A percentile compares a stretch with the other conserved stretches of the same genome.
Evolutionary conservation across 2,888 invertebrate genomes (phyloP).

Genomic region (Plutella xylostella): DNA sequence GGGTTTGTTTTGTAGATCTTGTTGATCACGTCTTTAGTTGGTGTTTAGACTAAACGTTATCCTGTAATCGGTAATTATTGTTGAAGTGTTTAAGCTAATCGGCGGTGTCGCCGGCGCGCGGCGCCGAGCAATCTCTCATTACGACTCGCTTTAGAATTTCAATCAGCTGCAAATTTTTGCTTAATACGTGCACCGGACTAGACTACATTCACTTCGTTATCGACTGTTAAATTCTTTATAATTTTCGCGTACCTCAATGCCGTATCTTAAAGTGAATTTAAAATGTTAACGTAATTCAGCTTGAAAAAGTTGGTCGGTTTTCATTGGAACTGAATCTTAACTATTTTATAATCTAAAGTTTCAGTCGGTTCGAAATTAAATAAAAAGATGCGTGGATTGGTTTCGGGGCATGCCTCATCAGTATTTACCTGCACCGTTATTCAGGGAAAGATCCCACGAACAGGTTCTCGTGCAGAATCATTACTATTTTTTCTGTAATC

Average conservation of each 20-base stretch:
- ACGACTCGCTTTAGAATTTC: slow-evolving; percentile 41
- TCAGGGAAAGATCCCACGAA: slow-evolving; percentile 37
- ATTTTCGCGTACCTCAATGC: slow-evolving; percentile 27
- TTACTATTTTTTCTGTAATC: slow-evolving; percentile 47
- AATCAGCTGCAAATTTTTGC: slow-evolving; percentile 47
- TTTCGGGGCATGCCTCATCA: slow-evolving; percentile 2
- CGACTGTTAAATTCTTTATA: slow-evolving; percentile 32
- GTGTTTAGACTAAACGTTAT: slow-evolving; percentile 22
- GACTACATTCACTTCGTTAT: slow-evolving; percentile 54
- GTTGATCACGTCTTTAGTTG: not conserved
- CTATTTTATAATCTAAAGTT: too few relatives aligned
- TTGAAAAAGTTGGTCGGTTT: too few relatives aligned
- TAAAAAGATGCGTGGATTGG: too few relatives aligned
- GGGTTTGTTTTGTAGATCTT: not conserved
- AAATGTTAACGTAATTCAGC: not conserved
- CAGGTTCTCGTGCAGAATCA: slow-evolving; percentile 46
- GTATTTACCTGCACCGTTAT: slow-evolving; percentile 61
- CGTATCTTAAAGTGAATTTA: not conserved
- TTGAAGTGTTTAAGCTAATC: slow-evolving; percentile 60
- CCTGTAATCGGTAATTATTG: slow-evolving; percentile 57
- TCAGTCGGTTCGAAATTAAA: too few relatives aligned
- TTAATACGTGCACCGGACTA: slow-evolving; percentile 39
- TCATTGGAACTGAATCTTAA: too few relatives aligned
- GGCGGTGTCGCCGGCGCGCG: slow-evolving; percentile 32
- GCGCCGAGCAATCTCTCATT: slow-evolving; percentile 33